These are phyloP conservation scores for Lamprologus lemairii DNA, from an alignment of 2,113 vertebrate species.

Conservation along the genomic window DNA sequence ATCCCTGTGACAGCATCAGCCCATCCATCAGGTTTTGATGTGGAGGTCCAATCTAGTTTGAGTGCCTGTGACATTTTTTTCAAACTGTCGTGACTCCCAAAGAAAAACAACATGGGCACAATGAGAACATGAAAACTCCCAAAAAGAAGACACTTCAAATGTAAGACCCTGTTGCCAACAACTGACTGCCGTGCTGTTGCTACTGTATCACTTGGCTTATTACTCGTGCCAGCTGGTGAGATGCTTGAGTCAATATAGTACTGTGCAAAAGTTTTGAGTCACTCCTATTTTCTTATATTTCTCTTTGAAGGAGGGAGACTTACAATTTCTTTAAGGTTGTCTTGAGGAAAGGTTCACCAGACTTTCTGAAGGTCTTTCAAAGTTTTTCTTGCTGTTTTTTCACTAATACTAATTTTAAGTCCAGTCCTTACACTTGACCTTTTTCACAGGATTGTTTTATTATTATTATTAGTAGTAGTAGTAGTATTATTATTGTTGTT, in stretches of 20 bases:
- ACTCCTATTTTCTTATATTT: not conserved
- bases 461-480: not conserved
- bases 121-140: not conserved
- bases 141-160: not conserved
- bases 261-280: not conserved
- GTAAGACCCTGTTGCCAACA: not conserved
- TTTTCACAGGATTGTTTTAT: not conserved
- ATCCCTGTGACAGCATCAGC: not conserved
- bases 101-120: not conserved
- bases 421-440: not conserved
- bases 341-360: not conserved
- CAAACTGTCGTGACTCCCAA: not conserved
- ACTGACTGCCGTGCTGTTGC: not conserved
- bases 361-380: not conserved
- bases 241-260: not conserved
- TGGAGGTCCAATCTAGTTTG: not conserved
- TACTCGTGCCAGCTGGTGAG: not conserved
- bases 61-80: not conserved
- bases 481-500: too few species aligned
- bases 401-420: not conserved
- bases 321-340: not conserved
- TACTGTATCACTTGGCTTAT: not conserved
- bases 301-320: not conserved
- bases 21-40: slow-evolving; percentile 11
- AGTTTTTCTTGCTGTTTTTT: not conserved